Conservation (phyloP, 2,113 vertebrate species). For the Antechinus stuartii region DNA sequence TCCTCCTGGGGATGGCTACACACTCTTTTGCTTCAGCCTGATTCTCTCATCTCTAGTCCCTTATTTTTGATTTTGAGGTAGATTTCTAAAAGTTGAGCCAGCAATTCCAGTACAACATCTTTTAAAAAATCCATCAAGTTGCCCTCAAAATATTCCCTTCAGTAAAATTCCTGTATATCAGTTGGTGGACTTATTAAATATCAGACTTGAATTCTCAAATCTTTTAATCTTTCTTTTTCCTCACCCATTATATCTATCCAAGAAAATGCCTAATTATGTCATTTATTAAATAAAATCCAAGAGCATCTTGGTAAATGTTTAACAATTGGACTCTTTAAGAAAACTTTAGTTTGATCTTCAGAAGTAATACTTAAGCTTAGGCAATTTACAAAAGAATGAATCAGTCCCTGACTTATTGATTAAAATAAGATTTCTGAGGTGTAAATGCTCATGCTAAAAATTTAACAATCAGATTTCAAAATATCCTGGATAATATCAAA, state of each 20-base stretch:
- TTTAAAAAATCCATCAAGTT: not conserved
- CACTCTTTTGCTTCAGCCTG: not conserved
- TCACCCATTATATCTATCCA: not conserved
- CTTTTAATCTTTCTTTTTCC: not conserved
- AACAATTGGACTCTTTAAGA: too few relatives aligned
- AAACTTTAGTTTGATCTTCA: too few relatives aligned
- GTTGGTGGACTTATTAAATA: not conserved
- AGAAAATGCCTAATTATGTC: not conserved
- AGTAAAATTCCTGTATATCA: not conserved
- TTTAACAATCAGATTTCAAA: too few relatives aligned
- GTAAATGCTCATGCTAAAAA: too few relatives aligned
- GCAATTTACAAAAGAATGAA: too few relatives aligned
- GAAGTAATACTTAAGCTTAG: too few relatives aligned
- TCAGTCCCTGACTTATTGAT: too few relatives aligned
- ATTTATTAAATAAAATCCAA: not conserved
- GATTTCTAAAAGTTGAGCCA: not conserved
- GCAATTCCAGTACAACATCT: not conserved
- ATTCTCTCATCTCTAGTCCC: not conserved
- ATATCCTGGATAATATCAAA: too few relatives aligned
- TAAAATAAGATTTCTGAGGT: too few relatives aligned
- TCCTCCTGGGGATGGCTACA: not conserved
- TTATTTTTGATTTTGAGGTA: not conserved
- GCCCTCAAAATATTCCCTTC: not conserved
- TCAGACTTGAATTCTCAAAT: not conserved
- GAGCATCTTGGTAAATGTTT: too few relatives aligned